Evolutionary conservation across 1,140 invertebrate species (phyloP).

Genomic region (Scylla paramamosain): DNA sequence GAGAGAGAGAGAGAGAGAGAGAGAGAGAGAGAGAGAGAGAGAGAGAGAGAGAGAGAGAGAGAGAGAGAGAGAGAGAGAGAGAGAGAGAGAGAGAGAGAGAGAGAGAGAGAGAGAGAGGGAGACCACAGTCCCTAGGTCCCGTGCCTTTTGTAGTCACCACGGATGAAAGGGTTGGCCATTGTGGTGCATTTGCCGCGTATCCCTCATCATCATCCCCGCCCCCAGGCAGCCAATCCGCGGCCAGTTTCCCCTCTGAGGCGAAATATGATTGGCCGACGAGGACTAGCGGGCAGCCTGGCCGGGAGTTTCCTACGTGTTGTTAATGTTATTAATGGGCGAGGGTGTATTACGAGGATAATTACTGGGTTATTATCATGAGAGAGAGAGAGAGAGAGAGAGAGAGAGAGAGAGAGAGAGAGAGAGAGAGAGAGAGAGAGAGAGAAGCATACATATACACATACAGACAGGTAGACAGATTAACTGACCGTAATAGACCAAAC

Average conservation of each 20-base stretch:
- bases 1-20: not conserved
- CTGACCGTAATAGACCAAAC: too few relatives aligned
- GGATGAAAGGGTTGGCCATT: slow-evolving; percentile 70
- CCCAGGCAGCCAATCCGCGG: slow-evolving; percentile 36
- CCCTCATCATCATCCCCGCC: not conserved
- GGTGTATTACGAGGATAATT: slow-evolving; percentile 69
- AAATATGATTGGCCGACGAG: slow-evolving; percentile 54
- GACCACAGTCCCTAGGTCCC: not conserved
- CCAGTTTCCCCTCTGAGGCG: slow-evolving; percentile 23
- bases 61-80: not conserved
- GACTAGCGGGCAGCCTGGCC: not conserved
- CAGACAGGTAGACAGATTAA: too few relatives aligned
- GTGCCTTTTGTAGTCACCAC: slow-evolving; percentile 64
- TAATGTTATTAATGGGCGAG: slow-evolving; percentile 71
- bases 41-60: not conserved
- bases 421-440: slow-evolving; percentile 26
- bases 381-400: slow-evolving; percentile 52
- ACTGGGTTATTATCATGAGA: slow-evolving; percentile 70
- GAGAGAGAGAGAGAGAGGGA: not conserved
- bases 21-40: slow-evolving; percentile 29
- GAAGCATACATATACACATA: not conserved
- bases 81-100: not conserved
- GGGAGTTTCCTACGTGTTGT: slow-evolving; percentile 54
- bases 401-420: slow-evolving; percentile 66
- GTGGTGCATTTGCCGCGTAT: slow-evolving; percentile 63